Evolutionary conservation across 2,888 invertebrate species (phyloP).

Genomic region (Aphidius colemani): DNA sequence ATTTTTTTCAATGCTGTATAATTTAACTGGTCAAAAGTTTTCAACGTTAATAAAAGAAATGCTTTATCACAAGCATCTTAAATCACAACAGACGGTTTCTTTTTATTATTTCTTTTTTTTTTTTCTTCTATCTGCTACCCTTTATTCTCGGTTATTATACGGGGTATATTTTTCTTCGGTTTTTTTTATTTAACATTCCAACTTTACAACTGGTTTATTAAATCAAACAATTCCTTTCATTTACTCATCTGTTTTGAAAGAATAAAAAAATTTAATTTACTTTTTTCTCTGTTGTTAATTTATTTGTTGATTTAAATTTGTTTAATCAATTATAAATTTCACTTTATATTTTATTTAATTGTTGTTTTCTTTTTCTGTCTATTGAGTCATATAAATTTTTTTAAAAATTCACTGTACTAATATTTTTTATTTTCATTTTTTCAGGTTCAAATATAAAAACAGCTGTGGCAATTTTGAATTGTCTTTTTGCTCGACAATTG

Average conservation of each 20-base stretch:
- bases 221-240: not conserved
- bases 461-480: constrained; percentile 82
- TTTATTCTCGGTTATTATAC: constrained; percentile 5
- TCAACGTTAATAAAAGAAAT: constrained; percentile 34
- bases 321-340: too few species aligned
- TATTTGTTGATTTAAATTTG: too few species aligned
- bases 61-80: constrained; percentile 36
- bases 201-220: not conserved
- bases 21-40: constrained; percentile 30
- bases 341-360: constrained; percentile 1
- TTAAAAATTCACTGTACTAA: constrained; percentile 18
- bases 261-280: not conserved
- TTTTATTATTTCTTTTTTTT: constrained; percentile 21
- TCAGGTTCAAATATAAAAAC: constrained; percentile 81
- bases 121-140: constrained; percentile 31
- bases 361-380: not conserved
- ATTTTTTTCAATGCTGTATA: constrained; percentile 35
- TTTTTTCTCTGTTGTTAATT: not conserved
- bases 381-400: constrained; percentile 5
- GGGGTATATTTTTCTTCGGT: not conserved
- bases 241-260: not conserved
- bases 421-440: constrained; percentile 45
- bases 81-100: constrained; percentile 34
- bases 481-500: constrained; percentile 83
- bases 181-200: not conserved